Evolutionary conservation across 2,888 invertebrate genomes (phyloP).

Genomic region (Limulus polyphemus): DNA sequence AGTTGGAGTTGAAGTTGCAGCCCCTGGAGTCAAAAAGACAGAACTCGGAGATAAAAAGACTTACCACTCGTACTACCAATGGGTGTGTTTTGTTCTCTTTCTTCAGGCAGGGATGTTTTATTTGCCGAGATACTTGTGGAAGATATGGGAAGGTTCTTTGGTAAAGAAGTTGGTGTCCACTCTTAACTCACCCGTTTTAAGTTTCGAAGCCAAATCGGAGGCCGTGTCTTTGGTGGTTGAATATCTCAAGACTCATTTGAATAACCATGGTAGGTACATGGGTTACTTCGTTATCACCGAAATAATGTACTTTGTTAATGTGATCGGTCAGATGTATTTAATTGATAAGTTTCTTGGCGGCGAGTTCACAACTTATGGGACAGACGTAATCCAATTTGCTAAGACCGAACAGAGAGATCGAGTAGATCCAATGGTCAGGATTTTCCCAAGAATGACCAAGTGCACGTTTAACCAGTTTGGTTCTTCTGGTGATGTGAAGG

Average conservation of each 20-base stretch:
- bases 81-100: slow-evolving; percentile 29
- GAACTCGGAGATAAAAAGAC: slow-evolving; percentile 18
- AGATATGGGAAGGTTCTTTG: slow-evolving; percentile 23
- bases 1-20: slow-evolving; percentile 51
- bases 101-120: slow-evolving; percentile 64
- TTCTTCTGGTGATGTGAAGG: slow-evolving; percentile 19
- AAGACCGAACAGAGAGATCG: slow-evolving; percentile 3
- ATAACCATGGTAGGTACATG: slow-evolving; percentile 42
- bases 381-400: slow-evolving; percentile 12
- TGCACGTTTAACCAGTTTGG: slow-evolving; percentile 23
- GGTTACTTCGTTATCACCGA: slow-evolving; percentile 21
- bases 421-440: slow-evolving; percentile 20
- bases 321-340: slow-evolving; percentile 15
- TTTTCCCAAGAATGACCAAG: slow-evolving; percentile 27
- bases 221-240: slow-evolving; percentile 67
- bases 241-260: slow-evolving; percentile 49
- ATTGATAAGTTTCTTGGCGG: slow-evolving; percentile 23
- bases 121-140: slow-evolving; percentile 27
- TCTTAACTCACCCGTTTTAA: slow-evolving; percentile 58
- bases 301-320: slow-evolving; percentile 17
- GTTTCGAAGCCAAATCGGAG: slow-evolving; percentile 58
- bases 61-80: slow-evolving; percentile 28
- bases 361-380: slow-evolving; percentile 21
- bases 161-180: slow-evolving; percentile 35
- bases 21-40: slow-evolving; percentile 55